Evolutionary conservation across 2,888 invertebrate genomes (phyloP), one percentile per base, ranked within the genome.

Genomic region (Pollenia labialis): DNA sequence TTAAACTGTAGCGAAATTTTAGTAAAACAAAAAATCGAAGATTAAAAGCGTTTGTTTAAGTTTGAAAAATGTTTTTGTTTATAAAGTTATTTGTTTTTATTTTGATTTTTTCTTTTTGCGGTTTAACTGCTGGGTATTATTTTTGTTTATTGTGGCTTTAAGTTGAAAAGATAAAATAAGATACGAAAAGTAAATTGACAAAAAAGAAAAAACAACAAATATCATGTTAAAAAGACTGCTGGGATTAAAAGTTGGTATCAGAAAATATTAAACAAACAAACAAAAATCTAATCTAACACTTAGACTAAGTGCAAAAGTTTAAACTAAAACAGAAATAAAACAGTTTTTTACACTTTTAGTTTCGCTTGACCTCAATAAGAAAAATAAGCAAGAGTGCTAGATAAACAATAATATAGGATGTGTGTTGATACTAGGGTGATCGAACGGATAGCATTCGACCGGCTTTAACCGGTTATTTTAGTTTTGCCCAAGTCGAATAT

Each of bases 51-150:
- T 4, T 54, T 54, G 16, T 54, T 32, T 32, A 4, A 54, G 54
- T 54, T 54, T 18, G 23, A 18, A 54, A 54, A 11, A 10, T 12
- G 18, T 54, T 54, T 18, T 54, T 54, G 18, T 18, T 54, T 23
- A 18, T 54, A 11, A 16, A 18, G 18, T 18, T 18, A 11, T 54
- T 54, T 11, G 32, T 40, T n/a, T 60, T n/a, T 60, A 4, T 14
- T 60, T 60, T 60, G 16, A n/a, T 18, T 18, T 18, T 9, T 54
- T 18, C 18, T 42, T 32, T 32, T 6, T 32, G 60, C 32, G 40
- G 60, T n/a, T 60, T 42, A 60, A 60, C 42, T 32, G 42, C 60
- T 14, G n/a, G 60, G 14, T 42, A 60, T 40, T 60, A 60, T 40
- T 42, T 42, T 60, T 54, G 14, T 40, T 60, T 42, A n/a, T 16